Conservation (phyloP, 1,140 invertebrate species). For the Drosophila hydei region DNA sequence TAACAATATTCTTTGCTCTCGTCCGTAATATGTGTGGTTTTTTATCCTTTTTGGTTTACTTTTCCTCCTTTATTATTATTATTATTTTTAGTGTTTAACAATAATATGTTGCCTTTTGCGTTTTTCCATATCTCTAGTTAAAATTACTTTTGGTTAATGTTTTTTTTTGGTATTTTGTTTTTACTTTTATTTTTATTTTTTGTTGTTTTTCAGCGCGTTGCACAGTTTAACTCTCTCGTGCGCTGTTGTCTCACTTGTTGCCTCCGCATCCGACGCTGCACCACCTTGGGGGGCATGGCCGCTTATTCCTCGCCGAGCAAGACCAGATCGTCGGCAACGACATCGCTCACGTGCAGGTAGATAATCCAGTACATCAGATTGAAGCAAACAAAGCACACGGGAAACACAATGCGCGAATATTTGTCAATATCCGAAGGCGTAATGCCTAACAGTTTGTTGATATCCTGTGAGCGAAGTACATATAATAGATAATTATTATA, state of each 20-base stretch:
- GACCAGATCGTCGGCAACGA: constrained; percentile 95
- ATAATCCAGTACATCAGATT: constrained; percentile 99
- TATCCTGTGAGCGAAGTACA: constrained; percentile 85
- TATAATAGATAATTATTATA: too few species aligned
- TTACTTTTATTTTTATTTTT: constrained; percentile 47
- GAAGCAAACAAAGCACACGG: constrained; percentile 98
- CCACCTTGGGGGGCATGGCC: constrained; percentile 7
- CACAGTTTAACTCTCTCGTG: constrained; percentile 76
- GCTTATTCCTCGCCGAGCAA: constrained; percentile 89
- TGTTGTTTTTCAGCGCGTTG: constrained; percentile 73
- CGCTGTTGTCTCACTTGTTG: constrained; percentile 59
- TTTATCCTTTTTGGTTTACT: background rate
- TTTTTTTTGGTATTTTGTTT: constrained; percentile 42
- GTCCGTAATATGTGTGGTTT: constrained; percentile 65
- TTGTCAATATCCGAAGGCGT: constrained; percentile 98
- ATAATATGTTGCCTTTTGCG: constrained; percentile 72
- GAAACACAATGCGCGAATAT: constrained; percentile 97
- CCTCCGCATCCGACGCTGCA: constrained; percentile 10
- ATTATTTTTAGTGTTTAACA: constrained; percentile 65
- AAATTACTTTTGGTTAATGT: constrained; percentile 70
- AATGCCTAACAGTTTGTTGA: constrained; percentile 94
- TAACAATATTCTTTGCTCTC: constrained; percentile 77
- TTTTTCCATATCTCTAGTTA: constrained; percentile 72
- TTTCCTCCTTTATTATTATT: constrained; percentile 3
- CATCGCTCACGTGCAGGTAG: constrained; percentile 97